Conservation (phyloP, 2,797 vertebrate genomes). For the Cossypha niveicapilla region DNA sequence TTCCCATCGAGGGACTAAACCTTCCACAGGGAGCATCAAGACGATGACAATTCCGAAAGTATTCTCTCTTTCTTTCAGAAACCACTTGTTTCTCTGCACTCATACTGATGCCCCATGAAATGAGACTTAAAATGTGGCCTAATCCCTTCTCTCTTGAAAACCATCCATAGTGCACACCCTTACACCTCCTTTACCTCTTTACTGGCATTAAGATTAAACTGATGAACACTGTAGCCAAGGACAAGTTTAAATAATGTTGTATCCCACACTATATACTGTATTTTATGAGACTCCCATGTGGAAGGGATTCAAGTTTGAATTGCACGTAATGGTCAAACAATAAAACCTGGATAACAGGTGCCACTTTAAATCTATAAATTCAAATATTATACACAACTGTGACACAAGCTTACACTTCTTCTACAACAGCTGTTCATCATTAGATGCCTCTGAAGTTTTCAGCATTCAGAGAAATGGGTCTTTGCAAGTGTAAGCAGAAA, state of each 20-base stretch:
- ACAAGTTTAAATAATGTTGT: background rate
- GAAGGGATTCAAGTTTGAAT: background rate
- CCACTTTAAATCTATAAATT: background rate
- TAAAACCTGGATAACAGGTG: background rate
- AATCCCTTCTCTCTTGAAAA: background rate
- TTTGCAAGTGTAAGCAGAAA: background rate
- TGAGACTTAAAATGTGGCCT: background rate
- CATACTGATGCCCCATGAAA: fast-evolving
- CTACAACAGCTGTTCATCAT: background rate
- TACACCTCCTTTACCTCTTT: background rate
- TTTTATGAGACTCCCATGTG: background rate
- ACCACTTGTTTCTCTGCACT: background rate
- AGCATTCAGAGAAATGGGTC: background rate
- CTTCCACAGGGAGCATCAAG: background rate
- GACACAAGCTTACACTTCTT: background rate
- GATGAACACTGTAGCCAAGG: background rate
- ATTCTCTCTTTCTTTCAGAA: background rate
- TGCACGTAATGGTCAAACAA: background rate
- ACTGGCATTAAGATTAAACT: background rate
- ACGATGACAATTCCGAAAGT: background rate
- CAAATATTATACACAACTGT: background rate
- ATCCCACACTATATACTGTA: background rate
- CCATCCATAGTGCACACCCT: background rate
- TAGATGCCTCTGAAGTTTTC: background rate
- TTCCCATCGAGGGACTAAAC: background rate